Base-by-base conservation (phyloP, 2,797 vertebrate species). In the Oceanodroma leucorhoa region DNA sequence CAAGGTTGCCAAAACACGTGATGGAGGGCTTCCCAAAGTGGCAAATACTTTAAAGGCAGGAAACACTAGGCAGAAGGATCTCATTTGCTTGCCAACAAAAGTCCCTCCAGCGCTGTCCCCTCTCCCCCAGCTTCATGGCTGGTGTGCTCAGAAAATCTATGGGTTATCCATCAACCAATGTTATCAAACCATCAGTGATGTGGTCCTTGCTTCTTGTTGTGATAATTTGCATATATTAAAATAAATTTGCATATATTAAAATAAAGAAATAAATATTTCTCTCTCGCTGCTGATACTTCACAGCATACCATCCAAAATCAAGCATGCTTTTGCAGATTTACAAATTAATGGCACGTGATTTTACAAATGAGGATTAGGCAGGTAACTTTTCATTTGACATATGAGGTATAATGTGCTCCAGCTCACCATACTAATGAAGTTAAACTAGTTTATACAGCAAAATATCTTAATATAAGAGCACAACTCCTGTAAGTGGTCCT, bases 91-190 rank as follows among this genome's bases (percentile, higher is more conserved):
- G 38, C 46, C 78, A 88, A 11, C 20, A 24, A 3, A 84, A 78
- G 38, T 53, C 70, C 72, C 11, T 36, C 15, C 36, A 65, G 65
- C 19, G 64, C 38, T 30, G 41, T 36, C 22, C 15, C 20, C 48
- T 75, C 26, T 67, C 7, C 32, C 38, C 20, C 43, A 54, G 32
- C 41, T 50, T 78, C 72, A 34, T 3, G 15, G 48, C 27, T 71
- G 53, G 19, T 46, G 36, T 10, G 53, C 41, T 84, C 34, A 71
- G 34, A 77, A 75, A 14, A 69, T 30, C 60, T 38, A 10, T 3
- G 10, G 12, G 54, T 32, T 32, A 54, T 29, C 16, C 34, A 64
- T 11, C 17, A 27, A 81, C 5, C n/a, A 70, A 2, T 0, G 0
- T 17, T 34, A 71, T 5, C 38, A 72, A 92, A 46, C 22, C 41